Conservation (phyloP, 92 coral and sea anemone species). For the Siderastrea siderea region DNA sequence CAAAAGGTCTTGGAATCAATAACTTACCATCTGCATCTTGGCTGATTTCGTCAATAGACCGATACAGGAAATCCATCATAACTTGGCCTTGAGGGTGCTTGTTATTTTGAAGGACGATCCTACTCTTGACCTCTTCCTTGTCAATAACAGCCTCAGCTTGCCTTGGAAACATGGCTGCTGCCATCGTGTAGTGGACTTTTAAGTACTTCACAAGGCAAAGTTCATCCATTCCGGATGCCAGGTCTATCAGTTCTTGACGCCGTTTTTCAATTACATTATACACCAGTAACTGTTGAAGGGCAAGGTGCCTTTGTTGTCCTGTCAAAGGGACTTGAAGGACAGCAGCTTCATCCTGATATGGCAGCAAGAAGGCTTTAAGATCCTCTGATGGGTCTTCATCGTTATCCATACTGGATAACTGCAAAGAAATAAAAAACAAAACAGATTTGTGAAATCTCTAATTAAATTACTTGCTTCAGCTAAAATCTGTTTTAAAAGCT, state of each 20-base stretch:
- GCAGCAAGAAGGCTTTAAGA: slow-evolving; percentile 42
- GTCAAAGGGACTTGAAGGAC: slow-evolving; percentile 37
- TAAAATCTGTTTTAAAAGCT: neutral
- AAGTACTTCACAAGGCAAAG: slow-evolving; percentile 35
- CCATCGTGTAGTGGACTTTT: slow-evolving; percentile 23
- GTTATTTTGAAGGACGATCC: slow-evolving; percentile 32
- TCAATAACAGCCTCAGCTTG: slow-evolving; percentile 52
- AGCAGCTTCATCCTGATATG: slow-evolving; percentile 62
- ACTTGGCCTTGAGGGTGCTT: slow-evolving; percentile 20
- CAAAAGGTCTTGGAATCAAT: too few species aligned
- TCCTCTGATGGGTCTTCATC: slow-evolving; percentile 34
- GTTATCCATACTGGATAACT: slow-evolving; percentile 45
- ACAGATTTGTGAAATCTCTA: neutral
- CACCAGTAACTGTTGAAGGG: slow-evolving; percentile 48
- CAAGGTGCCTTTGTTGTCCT: slow-evolving; percentile 41
- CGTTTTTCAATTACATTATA: slow-evolving; percentile 58
- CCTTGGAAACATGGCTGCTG: slow-evolving; percentile 38
- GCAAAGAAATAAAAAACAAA: slow-evolving; percentile 18
- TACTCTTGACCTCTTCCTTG: slow-evolving; percentile 38
- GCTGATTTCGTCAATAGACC: neutral
- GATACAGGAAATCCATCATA: slow-evolving; percentile 2
- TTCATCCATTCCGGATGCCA: slow-evolving; percentile 64
- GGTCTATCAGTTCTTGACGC: slow-evolving; percentile 37
- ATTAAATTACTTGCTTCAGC: neutral
- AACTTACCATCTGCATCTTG: slow-evolving; percentile 6